A percentile compares a stretch with the other conserved stretches of the same genome.
Evolutionary conservation across 2,888 invertebrate species (phyloP).

Genomic region (Limenitis camilla): DNA sequence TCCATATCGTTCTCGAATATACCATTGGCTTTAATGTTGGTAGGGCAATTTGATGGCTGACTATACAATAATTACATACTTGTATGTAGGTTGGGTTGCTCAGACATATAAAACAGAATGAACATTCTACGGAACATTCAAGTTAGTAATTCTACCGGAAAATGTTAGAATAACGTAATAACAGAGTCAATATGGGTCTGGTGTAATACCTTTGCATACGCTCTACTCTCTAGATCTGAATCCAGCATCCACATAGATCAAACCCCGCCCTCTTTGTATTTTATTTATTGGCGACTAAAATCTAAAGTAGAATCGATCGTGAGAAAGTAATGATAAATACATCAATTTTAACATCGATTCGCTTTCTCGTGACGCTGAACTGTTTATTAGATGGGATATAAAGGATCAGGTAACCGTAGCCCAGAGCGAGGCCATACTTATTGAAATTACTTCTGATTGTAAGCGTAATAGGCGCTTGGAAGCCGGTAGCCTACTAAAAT

Average conservation of each 20-base stretch:
- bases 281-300: conserved; percentile 32
- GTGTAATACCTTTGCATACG: not conserved
- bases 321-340: conserved; percentile 73
- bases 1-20: no score
- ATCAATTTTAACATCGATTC: conserved; percentile 65
- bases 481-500: conserved; percentile 61
- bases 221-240: not conserved
- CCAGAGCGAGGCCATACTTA: conserved; percentile 58
- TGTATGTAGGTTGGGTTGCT: no score
- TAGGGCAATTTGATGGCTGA: no score
- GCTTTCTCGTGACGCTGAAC: conserved; percentile 71
- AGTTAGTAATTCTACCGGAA: no score
- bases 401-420: conserved; percentile 56
- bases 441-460: conserved; percentile 74
- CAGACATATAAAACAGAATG: no score
- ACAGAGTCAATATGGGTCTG: not conserved
- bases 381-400: conserved; percentile 68
- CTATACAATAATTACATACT: no score
- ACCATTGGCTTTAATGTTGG: no score
- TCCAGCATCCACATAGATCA: conserved; percentile 1
- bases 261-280: conserved; percentile 8
- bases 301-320: conserved; percentile 47
- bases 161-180: not conserved
- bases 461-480: conserved; percentile 58
- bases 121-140: no score